Conservation (phyloP, 2,888 invertebrate genomes). For the Galerucella calmariensis region DNA sequence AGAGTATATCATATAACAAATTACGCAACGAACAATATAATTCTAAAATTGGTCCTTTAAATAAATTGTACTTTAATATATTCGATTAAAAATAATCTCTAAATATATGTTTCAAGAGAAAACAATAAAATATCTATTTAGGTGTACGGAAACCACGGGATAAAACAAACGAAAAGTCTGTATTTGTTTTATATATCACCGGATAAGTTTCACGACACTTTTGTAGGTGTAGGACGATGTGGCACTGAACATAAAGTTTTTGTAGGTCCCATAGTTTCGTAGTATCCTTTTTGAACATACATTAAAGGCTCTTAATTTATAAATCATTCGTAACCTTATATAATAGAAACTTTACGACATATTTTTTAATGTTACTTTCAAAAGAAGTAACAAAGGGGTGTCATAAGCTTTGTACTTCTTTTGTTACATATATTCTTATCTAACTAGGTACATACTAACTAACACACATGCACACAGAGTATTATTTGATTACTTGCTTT, state of each 20-base stretch:
- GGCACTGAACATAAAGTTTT: slow-evolving; percentile 29
- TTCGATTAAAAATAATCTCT: slow-evolving; percentile 38
- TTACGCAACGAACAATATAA: slow-evolving; percentile 43
- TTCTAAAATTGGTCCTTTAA: slow-evolving; percentile 55
- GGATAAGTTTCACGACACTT: slow-evolving; percentile 24
- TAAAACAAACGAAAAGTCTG: slow-evolving; percentile 22
- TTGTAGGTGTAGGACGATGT: slow-evolving; percentile 18
- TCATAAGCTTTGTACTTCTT: slow-evolving; percentile 21
- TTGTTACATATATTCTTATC: slow-evolving; percentile 12
- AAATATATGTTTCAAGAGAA: slow-evolving; percentile 31
- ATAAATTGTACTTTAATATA: slow-evolving; percentile 55
- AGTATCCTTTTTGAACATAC: slow-evolving; percentile 19
- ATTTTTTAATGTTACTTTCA: slow-evolving; percentile 13
- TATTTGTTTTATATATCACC: slow-evolving; percentile 12
- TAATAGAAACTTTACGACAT: slow-evolving; percentile 27
- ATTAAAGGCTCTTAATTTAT: slow-evolving; percentile 10
- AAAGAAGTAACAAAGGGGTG: slow-evolving; percentile 25
- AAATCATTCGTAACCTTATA: slow-evolving; percentile 21
- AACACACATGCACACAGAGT: slow-evolving; percentile 42
- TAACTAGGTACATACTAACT: slow-evolving; percentile 19
- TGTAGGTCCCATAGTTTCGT: slow-evolving; percentile 26
- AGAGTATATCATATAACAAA: slow-evolving; percentile 49
- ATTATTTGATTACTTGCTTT: slow-evolving; percentile 44
- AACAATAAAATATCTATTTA: slow-evolving; percentile 30
- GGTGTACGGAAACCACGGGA: slow-evolving; percentile 29